Evolutionary conservation across 30 jellyfish, hydroid and myxozoan genomes (phyloP), one percentile per base, ranked within the genome.

Genomic region (Hydractinia symbiolongicarpus): DNA sequence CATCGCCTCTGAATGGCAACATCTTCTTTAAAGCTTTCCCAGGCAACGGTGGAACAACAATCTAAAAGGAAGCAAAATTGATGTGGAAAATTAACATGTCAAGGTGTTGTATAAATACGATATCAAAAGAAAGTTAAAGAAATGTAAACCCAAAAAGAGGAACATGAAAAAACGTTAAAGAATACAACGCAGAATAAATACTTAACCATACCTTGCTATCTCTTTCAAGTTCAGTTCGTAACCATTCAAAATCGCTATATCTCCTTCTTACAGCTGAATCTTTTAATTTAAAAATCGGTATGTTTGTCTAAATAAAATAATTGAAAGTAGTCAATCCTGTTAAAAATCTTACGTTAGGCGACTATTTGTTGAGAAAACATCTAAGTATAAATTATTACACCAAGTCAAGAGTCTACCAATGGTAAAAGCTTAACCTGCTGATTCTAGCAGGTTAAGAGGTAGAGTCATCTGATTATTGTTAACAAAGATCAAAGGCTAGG

Each of bases 241-340:
- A 91, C 99, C 99, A 94, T 85, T 94, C 99, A 82, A 94, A 94
- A 74, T 94, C 99, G 82, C 99, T 94, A 84, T 94, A 94, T 76
- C 99, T 66, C 69, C 99, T 80, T 78, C 99, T 79, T 8, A 94
- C 99, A 64, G 95, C 81, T 54, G 97, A 88, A 53, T 88, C 96
- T 81, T 88, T 88, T 1, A 61, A 50, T 75, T 94, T 94, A 87
- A 94, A 94, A 14, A 94, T 85, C 58, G 99, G 99, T 7, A 94
- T 88, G 81, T 94, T 94, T 15, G 99, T 94, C 99, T 94, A 54
- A 6, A 56, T 72, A 54, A 14, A 30, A n/a, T 60, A 44, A 64
- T 64, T 64, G 40, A 64, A 64, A 51, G 9, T 64, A n/a, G 74
- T 58, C 69, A 64, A 6, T 64, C 7, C 40, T 64, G 40, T 7